phyloP scores from a whole-genome alignment of 1,140 invertebrate genomes.

The Epicauta chinensis region DNA sequence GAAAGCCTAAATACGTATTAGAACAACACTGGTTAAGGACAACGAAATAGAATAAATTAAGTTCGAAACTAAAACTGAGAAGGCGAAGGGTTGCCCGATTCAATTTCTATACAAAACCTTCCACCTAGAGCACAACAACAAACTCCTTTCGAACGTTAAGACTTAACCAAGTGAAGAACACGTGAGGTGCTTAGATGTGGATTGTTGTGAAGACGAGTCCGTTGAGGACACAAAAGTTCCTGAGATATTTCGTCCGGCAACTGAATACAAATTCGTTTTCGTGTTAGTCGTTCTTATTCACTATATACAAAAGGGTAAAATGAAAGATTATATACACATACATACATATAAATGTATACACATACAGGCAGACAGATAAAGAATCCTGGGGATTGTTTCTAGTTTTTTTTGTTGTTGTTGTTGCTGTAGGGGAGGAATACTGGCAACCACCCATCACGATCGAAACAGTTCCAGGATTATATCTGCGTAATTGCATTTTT shows the following conservation, averaged over 20 bases:
- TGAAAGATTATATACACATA: constrained; percentile 19
- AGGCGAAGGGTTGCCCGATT: constrained; percentile 9
- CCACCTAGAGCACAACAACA: constrained; percentile 8
- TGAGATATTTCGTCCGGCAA: constrained; percentile 16
- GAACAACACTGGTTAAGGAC: too few relatives aligned
- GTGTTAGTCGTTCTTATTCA: background rate
- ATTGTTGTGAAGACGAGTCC: constrained; percentile 12
- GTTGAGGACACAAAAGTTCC: constrained; percentile 24
- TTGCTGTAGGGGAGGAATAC: background rate
- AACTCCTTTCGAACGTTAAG: constrained; percentile 13
- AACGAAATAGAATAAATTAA: constrained; percentile 7
- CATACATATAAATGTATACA: constrained; percentile 2
- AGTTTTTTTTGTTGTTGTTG: background rate
- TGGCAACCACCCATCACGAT: constrained; percentile 9
- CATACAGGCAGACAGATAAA: too few relatives aligned
- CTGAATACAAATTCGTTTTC: constrained; percentile 19
- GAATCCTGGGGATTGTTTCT: background rate
- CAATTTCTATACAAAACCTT: constrained; percentile 9
- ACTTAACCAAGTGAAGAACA: constrained; percentile 17
- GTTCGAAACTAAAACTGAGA: constrained; percentile 5
- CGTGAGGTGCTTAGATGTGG: constrained; percentile 13
- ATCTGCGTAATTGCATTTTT: constrained; percentile 35
- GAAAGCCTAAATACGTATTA: too few relatives aligned
- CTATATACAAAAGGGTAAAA: constrained; percentile 2
- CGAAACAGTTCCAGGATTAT: constrained; percentile 32